Base-by-base conservation (phyloP, 2,797 vertebrate genomes). In the Sebastiscus tertius region DNA sequence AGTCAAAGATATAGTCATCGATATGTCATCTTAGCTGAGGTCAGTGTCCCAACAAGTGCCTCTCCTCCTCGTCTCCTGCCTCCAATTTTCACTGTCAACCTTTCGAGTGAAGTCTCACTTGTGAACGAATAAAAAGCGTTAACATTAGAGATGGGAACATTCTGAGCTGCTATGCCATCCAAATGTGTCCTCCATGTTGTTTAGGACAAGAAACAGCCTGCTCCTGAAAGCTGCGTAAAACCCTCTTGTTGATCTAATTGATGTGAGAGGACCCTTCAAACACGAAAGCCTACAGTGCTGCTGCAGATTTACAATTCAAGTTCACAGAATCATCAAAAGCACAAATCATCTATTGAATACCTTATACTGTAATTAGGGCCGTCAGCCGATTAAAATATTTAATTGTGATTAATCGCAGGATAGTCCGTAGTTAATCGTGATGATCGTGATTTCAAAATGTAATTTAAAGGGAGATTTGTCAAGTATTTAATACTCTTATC, bases 61-160 rank as follows among this genome's bases (percentile, higher is more conserved):
- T 77, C 64, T 24, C 34, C 67, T 24, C 42, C 60, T 54, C 8
- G 8, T 78, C 79, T 75, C 18, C 77, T 69, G 54, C 20, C 54
- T 85, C 58, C 59, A 62, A 54, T 82, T 80, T 75, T 72, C 70
- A 36, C 77, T 78, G 72, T 63, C 82, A 87, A 7, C 55, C 55
- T 79, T 80, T 77, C 65, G 59, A 81, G 64, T 75, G 22, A 86
- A 83, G 72, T 79, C 60, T 70, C 54, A 10, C 74, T 81, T 13
- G 27, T 4, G 18, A 63, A 72, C 84, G 36, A 88, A 82, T 66
- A 69, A 78, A 72, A 79, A 60, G 62, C 73, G 81, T 88, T 69
- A 83, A 73, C 65, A 75, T 49, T 49, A 79, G 75, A 80, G 78
- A 88, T 67, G 4, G 59, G 87, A 84, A 93, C 85, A 81, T 85